Evolutionary conservation across 2,888 invertebrate species (phyloP).

Genomic region (Prosopocoilus inquinatus): DNA sequence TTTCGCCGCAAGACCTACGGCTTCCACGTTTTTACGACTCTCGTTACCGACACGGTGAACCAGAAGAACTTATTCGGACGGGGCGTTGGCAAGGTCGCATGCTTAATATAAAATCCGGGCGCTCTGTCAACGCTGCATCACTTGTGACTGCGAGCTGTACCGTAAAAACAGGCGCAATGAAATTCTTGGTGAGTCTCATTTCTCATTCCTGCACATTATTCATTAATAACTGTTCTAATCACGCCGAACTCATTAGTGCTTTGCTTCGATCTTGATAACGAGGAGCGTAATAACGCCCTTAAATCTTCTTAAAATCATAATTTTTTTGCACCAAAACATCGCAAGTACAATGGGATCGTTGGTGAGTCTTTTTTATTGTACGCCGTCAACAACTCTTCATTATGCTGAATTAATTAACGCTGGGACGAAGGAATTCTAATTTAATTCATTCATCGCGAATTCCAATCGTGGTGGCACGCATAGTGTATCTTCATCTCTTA

Average conservation of each 20-base stretch:
- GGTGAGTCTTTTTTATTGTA: no score
- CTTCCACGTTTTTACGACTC: slow-evolving; percentile 5
- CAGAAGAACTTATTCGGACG: slow-evolving; percentile 9
- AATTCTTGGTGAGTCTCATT: slow-evolving; percentile 18
- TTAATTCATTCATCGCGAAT: no score
- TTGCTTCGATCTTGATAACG: not conserved
- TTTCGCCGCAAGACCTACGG: no score
- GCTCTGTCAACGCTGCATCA: slow-evolving; percentile 10
- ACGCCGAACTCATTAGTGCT: not conserved
- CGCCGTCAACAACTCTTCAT: no score
- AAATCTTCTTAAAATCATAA: no score
- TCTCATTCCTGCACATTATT: slow-evolving; percentile 4
- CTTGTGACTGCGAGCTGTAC: slow-evolving; percentile 11
- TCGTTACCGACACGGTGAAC: slow-evolving; percentile 14
- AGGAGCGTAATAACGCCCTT: no score
- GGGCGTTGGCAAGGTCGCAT: slow-evolving; percentile 18
- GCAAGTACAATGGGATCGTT: no score
- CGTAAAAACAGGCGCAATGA: slow-evolving; percentile 9
- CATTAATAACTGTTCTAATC: not conserved
- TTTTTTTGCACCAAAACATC: no score
- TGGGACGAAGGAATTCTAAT: no score
- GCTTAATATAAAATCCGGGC: slow-evolving; percentile 12
- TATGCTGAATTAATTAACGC: no score
- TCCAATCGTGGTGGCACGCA: no score
- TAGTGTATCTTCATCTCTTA: no score